These are phyloP conservation scores for Carassius carassius DNA, from an alignment of 2,113 vertebrate species.

Conservation along the genomic window DNA sequence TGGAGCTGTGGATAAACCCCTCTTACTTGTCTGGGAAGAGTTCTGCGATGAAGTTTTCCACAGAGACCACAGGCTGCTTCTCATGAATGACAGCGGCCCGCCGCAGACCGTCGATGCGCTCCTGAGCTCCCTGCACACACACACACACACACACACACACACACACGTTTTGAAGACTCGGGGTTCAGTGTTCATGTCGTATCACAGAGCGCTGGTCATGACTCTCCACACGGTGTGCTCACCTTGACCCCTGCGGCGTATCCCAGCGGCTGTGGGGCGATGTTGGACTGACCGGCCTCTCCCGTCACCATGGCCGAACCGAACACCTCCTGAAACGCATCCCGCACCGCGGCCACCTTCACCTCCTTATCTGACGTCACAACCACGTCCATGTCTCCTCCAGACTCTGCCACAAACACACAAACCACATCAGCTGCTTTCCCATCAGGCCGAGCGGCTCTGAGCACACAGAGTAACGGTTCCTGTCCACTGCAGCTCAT, in stretches of 20 bases:
- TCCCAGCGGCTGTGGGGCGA: conserved; percentile 93
- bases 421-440: neutral
- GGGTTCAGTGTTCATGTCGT: neutral
- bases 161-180: neutral
- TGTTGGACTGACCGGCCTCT: conserved; percentile 90
- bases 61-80: conserved; percentile 91
- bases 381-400: conserved; percentile 92
- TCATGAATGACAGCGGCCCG: conserved; percentile 87
- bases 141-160: conserved; percentile 21
- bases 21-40: conserved; percentile 94
- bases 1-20: neutral
- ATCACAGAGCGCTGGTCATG: no score
- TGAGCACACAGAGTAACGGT: no score
- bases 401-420: conserved; percentile 80
- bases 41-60: conserved; percentile 96
- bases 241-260: conserved; percentile 97
- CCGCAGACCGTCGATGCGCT: conserved; percentile 90
- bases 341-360: conserved; percentile 87
- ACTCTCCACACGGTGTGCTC: conserved; percentile 45
- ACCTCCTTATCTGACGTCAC: conserved; percentile 91
- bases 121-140: conserved; percentile 86
- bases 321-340: conserved; percentile 97
- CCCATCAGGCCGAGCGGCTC: neutral
- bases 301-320: conserved; percentile 91
- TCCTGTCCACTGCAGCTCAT: neutral